Evolutionary conservation across 2,888 invertebrate species (phyloP).

Genomic region (Siphonodentalium dalli): DNA sequence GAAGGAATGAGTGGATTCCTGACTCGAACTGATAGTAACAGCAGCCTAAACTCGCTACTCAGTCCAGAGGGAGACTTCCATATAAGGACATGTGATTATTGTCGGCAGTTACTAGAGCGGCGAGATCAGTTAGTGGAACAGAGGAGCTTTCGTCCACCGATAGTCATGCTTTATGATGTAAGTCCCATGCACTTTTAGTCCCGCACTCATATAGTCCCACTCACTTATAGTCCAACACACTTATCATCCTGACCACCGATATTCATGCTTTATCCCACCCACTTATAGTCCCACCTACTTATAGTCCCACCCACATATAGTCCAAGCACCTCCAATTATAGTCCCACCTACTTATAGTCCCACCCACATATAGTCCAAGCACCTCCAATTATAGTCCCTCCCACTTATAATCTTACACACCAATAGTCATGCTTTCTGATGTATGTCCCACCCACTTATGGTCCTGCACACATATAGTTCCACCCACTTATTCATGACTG

Average conservation of each 20-base stretch:
- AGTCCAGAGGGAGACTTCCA: constrained; percentile 73
- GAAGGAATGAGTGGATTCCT: constrained; percentile 55
- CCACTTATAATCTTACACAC: too few relatives aligned
- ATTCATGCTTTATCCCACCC: neutral
- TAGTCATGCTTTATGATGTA: constrained; percentile 81
- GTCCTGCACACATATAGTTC: too few relatives aligned
- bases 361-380: too few relatives aligned
- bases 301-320: too few relatives aligned
- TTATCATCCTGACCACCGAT: neutral
- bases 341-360: too few relatives aligned
- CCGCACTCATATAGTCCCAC: too few relatives aligned
- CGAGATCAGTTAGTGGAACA: constrained; percentile 82
- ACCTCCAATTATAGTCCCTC: too few relatives aligned
- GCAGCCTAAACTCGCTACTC: constrained; percentile 68
- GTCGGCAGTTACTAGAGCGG: constrained; percentile 74
- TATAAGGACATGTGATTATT: constrained; percentile 66
- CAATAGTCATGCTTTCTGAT: too few relatives aligned
- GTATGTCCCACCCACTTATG: too few relatives aligned
- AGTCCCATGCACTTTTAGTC: too few relatives aligned
- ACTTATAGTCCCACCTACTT: neutral
- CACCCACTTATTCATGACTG: too few relatives aligned
- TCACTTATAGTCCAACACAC: neutral
- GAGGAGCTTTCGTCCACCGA: constrained; percentile 79
- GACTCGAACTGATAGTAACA: constrained; percentile 67
- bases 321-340: too few relatives aligned